Percentiles rank a stretch among this genome's conserved stretches.
These are phyloP conservation scores for Capra hircus DNA, from an alignment of 2,113 vertebrate species.

Conservation along the genomic window DNA sequence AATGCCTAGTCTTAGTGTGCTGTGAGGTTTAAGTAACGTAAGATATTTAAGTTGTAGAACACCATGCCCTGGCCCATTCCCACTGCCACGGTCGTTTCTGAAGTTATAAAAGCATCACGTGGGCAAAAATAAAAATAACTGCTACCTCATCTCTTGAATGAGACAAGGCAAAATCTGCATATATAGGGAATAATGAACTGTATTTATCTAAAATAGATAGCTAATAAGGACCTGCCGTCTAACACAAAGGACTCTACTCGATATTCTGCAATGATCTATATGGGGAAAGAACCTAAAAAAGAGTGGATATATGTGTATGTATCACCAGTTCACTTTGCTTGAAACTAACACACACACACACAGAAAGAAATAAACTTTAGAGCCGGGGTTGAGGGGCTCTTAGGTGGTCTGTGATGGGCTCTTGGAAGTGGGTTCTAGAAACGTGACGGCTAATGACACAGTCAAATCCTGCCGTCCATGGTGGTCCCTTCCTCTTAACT, in stretches of 20 bases:
- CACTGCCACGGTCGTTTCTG: not conserved
- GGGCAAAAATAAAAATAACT: not conserved
- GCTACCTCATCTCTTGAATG: not conserved
- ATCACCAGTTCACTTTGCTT: not conserved
- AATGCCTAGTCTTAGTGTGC: not conserved
- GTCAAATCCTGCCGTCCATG: accelerated
- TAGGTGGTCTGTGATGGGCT: too few relatives aligned
- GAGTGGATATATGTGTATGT: not conserved
- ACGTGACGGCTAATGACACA: not conserved
- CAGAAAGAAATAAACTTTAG: not conserved
- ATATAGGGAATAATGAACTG: not conserved
- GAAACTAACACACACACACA: not conserved
- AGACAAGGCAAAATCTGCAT: not conserved
- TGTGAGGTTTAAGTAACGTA: not conserved
- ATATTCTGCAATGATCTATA: not conserved
- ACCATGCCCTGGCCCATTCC: not conserved
- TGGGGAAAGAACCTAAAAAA: not conserved
- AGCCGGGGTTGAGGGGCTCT: not conserved
- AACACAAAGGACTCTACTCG: not conserved
- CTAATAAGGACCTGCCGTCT: not conserved
- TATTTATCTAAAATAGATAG: not conserved
- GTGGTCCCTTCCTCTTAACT: not conserved
- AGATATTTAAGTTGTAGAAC: not conserved
- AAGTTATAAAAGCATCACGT: not conserved
- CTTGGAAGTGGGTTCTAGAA: not conserved